Evolutionary conservation across 1,140 invertebrate species (phyloP).

Genomic region (Atta texana): DNA sequence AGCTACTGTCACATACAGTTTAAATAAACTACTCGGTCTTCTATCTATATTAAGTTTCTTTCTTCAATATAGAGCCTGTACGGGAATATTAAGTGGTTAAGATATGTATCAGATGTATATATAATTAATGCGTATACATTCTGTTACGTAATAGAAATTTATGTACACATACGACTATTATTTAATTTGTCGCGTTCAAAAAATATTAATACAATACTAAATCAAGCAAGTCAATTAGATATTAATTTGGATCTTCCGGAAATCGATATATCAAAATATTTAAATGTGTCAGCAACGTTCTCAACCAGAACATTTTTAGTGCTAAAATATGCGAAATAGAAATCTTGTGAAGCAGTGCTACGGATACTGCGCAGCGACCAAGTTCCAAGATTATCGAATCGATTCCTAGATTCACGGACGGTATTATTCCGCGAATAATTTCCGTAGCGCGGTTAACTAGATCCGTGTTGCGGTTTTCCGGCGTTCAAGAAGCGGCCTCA

Average conservation of each 20-base stretch:
- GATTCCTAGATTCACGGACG: slow-evolving; percentile 55
- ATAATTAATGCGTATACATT: neutral
- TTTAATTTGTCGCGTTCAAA: neutral
- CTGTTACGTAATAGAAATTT: neutral
- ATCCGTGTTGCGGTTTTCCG: slow-evolving; percentile 79
- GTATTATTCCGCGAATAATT: slow-evolving; percentile 81
- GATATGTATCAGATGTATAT: neutral
- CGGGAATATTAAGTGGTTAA: neutral
- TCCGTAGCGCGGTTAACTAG: slow-evolving; percentile 78
- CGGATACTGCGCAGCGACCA: neutral
- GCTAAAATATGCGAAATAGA: neutral
- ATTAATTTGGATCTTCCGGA: neutral
- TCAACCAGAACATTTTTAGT: neutral
- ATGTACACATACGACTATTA: neutral
- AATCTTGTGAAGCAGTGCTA: neutral
- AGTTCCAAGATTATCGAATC: slow-evolving; percentile 48
- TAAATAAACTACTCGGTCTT: neutral
- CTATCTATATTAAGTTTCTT: neutral
- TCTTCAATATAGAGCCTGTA: neutral
- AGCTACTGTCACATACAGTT: neutral
- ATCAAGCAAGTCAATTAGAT: neutral
- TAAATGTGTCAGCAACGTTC: neutral
- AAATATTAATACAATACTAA: neutral
- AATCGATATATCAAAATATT: neutral
- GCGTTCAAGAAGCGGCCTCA: slow-evolving; percentile 70